These are phyloP conservation scores for Cotesia vestalis DNA, from an alignment of 1,140 invertebrate genomes.

Conservation along the genomic window DNA sequence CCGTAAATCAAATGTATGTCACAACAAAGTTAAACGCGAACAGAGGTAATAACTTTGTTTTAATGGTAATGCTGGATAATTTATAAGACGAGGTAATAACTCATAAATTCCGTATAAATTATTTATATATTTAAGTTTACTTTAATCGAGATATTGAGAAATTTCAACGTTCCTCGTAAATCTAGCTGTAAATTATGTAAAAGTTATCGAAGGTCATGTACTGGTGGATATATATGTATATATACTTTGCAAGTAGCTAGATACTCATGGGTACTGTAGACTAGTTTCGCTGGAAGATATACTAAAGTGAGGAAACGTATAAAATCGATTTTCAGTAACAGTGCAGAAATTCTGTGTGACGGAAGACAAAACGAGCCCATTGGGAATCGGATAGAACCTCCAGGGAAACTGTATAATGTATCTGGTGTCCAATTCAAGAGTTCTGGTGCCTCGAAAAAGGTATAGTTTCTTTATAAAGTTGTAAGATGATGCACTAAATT, in stretches of 20 bases:
- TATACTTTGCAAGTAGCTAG: background rate
- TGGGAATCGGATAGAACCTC: conserved; percentile 41
- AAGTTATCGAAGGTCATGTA: conserved; percentile 5
- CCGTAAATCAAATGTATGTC: too few relatives aligned
- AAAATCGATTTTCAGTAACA: background rate
- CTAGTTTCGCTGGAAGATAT: background rate
- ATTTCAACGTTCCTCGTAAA: background rate
- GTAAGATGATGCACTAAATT: conserved; percentile 18
- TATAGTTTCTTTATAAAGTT: background rate
- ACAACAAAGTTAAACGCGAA: too few relatives aligned
- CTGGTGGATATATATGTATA: background rate
- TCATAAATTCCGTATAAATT: too few relatives aligned
- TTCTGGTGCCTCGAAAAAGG: background rate
- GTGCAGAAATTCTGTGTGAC: background rate
- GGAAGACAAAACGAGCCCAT: conserved; percentile 45
- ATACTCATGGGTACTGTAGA: conserved; percentile 6
- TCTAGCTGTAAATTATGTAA: conserved; percentile 7
- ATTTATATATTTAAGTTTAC: background rate
- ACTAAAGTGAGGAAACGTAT: background rate
- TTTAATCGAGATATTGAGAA: background rate
- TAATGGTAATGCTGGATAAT: too few relatives aligned
- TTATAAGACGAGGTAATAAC: too few relatives aligned
- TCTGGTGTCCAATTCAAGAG: conserved; percentile 2
- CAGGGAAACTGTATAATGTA: conserved; percentile 5
- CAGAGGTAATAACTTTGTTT: too few relatives aligned